A percentile compares a stretch with the other conserved stretches of the same genome.
Evolutionary conservation across 2,113 vertebrate species (phyloP).

Genomic region (Pristiophorus japonicus): DNA sequence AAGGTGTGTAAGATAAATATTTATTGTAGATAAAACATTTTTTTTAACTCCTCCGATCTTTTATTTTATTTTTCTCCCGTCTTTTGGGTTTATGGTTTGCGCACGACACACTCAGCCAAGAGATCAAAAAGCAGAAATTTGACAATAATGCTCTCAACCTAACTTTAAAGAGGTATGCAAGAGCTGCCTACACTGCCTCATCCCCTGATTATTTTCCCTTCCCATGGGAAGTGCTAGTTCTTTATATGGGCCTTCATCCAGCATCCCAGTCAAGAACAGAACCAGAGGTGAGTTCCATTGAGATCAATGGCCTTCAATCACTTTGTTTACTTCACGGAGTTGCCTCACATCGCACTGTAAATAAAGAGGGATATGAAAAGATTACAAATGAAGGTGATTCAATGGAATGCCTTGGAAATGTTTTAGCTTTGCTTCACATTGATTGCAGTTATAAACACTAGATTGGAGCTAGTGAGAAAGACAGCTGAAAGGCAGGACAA

Average conservation of each 20-base stretch:
- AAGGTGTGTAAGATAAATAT: neutral
- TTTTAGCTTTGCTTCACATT: neutral
- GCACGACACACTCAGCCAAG: neutral
- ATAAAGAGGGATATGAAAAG: neutral
- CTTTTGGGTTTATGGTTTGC: neutral
- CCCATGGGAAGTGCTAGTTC: neutral
- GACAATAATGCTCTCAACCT: neutral
- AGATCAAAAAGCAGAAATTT: neutral
- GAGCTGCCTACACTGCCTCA: neutral
- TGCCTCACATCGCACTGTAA: neutral
- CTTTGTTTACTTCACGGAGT: neutral
- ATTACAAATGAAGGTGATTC: neutral
- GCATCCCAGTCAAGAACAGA: neutral
- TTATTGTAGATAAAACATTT: neutral
- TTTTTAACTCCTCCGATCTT: neutral
- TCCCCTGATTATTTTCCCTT: neutral
- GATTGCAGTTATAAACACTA: neutral
- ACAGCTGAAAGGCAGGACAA: neutral
- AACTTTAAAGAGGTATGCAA: neutral
- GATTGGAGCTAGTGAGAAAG: neutral
- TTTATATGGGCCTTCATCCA: neutral
- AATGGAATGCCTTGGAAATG: neutral
- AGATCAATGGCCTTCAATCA: neutral
- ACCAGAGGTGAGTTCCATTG: neutral
- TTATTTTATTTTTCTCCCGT: neutral